A percentile compares a stretch with the other conserved stretches of the same genome.
Conservation (phyloP, 1,140 invertebrate species). For the Ptiloglossa arizonensis region DNA sequence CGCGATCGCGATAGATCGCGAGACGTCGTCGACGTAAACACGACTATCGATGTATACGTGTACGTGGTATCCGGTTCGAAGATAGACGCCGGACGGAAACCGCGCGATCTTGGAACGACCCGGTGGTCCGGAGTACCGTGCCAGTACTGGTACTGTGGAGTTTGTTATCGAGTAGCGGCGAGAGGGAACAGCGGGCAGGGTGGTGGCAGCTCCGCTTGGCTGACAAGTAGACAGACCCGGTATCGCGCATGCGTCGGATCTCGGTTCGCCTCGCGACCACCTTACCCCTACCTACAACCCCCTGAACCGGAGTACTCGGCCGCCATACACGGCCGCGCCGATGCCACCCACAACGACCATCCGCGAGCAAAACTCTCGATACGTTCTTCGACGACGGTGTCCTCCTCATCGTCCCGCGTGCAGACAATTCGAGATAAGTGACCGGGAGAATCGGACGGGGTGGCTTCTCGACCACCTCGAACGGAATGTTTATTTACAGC, state of each 20-base stretch:
- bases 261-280: constrained; percentile 28
- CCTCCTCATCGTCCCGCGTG: not conserved
- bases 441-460: not conserved
- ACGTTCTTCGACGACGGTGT: not conserved
- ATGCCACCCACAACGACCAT: constrained; percentile 39
- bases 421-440: not conserved
- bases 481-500: too few relatives aligned
- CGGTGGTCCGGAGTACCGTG: constrained; percentile 77
- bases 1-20: not conserved
- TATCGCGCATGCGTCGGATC: constrained; percentile 59
- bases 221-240: constrained; percentile 64
- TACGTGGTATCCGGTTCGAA: too few relatives aligned
- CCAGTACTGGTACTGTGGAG: constrained; percentile 76
- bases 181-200: constrained; percentile 58
- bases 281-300: constrained; percentile 6
- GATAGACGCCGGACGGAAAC: constrained; percentile 1
- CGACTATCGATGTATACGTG: constrained; percentile 57
- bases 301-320: constrained; percentile 34
- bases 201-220: constrained; percentile 74
- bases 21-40: constrained; percentile 28
- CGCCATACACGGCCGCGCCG: constrained; percentile 25
- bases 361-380: constrained; percentile 1
- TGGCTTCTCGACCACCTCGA: too few relatives aligned
- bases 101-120: constrained; percentile 62
- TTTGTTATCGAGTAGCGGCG: constrained; percentile 77